A percentile compares a stretch with the other conserved stretches of the same genome.
phyloP scores from a whole-genome alignment of 2,113 vertebrate genomes.

The Perognathus longimembris region DNA sequence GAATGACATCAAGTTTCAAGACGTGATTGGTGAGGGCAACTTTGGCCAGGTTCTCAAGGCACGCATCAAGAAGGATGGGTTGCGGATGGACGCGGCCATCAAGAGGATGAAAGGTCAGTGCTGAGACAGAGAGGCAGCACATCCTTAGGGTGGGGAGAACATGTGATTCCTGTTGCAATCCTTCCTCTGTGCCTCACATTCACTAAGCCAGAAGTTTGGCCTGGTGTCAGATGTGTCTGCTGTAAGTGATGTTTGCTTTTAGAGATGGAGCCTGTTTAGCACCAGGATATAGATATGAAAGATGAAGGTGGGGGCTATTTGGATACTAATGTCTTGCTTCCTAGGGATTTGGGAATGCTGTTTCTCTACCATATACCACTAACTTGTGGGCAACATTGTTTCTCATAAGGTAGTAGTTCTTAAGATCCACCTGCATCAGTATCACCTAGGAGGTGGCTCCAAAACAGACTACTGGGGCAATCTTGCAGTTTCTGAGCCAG shows the following conservation, averaged over 20 bases:
- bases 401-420: not conserved
- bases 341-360: not conserved
- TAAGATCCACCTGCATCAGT: not conserved
- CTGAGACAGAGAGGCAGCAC: not conserved
- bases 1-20: conserved; percentile 96
- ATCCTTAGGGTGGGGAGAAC: conserved; percentile 40
- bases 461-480: not conserved
- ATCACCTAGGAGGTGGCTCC: not conserved
- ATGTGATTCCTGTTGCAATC: conserved; percentile 47
- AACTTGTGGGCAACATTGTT: not conserved
- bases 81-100: conserved; percentile 94
- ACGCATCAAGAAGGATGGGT: conserved; percentile 93
- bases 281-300: not conserved
- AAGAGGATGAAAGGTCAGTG: conserved; percentile 94
- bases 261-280: not conserved
- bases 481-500: not conserved
- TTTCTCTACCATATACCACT: not conserved
- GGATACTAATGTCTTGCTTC: not conserved
- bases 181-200: conserved; percentile 1
- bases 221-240: not conserved
- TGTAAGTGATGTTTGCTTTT: conserved; percentile 44
- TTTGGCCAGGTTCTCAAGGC: conserved; percentile 95
- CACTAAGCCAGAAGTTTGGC: conserved; percentile 51
- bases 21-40: conserved; percentile 94
- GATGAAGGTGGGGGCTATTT: not conserved